phyloP scores from a whole-genome alignment of 1,140 invertebrate genomes.

The Alviniconcha marisindica region DNA sequence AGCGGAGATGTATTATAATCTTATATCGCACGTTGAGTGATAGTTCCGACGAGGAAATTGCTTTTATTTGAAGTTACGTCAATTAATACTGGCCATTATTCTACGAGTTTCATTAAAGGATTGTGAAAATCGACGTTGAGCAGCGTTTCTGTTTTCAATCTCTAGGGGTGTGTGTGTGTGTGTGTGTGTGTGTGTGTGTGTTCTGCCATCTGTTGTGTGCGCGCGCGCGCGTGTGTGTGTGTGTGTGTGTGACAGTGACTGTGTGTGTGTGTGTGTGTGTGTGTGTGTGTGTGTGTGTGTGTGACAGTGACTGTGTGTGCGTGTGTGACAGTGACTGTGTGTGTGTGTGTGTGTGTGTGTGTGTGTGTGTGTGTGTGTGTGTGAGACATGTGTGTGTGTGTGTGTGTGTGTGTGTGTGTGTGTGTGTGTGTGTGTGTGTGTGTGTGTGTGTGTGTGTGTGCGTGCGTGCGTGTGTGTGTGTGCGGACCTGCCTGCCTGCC shows the following conservation, averaged over 20 bases:
- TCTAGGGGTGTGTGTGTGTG: background rate
- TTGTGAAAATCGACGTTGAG: too few species aligned
- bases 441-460: background rate
- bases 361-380: background rate
- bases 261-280: constrained; percentile 19
- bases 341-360: background rate
- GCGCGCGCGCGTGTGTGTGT: background rate
- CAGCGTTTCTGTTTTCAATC: background rate
- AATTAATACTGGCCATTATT: background rate
- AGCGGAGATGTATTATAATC: too few species aligned
- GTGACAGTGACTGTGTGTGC: background rate
- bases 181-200: background rate
- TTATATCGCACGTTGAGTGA: too few species aligned
- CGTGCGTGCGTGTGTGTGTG: constrained; percentile 1
- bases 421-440: background rate
- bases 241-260: background rate
- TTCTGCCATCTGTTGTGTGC: background rate
- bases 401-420: background rate
- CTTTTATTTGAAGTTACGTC: too few species aligned
- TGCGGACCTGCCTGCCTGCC: too few species aligned
- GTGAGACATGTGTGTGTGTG: background rate
- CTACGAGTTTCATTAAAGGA: background rate
- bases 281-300: background rate
- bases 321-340: background rate
- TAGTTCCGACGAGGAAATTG: too few species aligned